These are phyloP conservation scores for Glyphotaelius pellucidus DNA, from an alignment of 2,888 invertebrate genomes.

Conservation along the genomic window DNA sequence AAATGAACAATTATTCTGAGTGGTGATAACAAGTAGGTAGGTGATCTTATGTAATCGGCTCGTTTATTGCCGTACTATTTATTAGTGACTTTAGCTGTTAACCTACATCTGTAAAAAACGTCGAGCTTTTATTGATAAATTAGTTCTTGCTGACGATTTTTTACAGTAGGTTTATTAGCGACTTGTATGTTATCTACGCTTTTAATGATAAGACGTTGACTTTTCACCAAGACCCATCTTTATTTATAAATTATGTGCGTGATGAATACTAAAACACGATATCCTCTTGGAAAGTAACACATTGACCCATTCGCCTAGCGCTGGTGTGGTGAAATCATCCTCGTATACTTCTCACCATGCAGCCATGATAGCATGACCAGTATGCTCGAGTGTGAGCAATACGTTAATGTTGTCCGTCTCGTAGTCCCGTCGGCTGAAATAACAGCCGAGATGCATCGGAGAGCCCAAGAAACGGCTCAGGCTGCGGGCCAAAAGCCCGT, in stretches of 20 bases:
- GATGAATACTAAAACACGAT: not conserved
- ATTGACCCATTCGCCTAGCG: not conserved
- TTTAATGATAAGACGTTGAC: not conserved
- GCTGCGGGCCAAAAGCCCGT: not conserved
- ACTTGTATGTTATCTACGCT: not conserved
- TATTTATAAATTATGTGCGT: not conserved
- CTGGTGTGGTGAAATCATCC: not conserved
- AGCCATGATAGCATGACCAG: conserved; percentile 7
- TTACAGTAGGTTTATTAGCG: not conserved
- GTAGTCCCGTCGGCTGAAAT: conserved; percentile 56
- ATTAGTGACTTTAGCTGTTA: not conserved
- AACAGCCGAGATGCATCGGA: conserved; percentile 58
- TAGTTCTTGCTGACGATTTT: not conserved
- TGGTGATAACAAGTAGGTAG: not conserved
- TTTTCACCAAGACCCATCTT: not conserved
- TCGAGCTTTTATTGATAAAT: not conserved
- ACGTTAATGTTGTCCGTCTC: conserved; percentile 53
- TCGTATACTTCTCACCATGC: not conserved
- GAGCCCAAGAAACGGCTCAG: conserved; percentile 45
- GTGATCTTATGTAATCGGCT: not conserved
- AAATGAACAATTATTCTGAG: not conserved
- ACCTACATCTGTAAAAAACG: not conserved
- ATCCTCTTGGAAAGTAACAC: not conserved
- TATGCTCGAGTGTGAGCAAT: conserved; percentile 60
- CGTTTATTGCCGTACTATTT: not conserved